Conservation (phyloP, 1,140 invertebrate species). For the Papilio xuthus region DNA sequence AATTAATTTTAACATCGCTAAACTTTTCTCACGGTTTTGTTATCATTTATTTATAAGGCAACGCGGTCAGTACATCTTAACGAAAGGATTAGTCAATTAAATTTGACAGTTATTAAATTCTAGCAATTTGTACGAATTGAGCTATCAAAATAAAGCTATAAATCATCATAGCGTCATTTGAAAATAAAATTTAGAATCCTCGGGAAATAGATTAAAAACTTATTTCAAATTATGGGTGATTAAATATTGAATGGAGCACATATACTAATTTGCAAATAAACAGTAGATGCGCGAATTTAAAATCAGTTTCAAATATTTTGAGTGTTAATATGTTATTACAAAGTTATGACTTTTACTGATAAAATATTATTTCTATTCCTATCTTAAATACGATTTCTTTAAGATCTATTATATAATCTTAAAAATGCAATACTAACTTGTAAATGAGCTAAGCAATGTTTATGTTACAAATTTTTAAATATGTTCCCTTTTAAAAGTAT, state of each 20-base stretch:
- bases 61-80: slow-evolving; percentile 26
- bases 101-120: slow-evolving; percentile 14
- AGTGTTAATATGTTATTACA: too few species aligned
- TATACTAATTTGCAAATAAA: neutral
- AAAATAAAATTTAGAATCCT: neutral
- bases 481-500: neutral
- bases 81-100: slow-evolving; percentile 31
- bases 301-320: too few species aligned
- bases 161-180: neutral
- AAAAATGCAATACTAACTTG: neutral
- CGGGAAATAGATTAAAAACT: neutral
- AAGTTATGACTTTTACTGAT: too few species aligned
- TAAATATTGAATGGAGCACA: neutral
- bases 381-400: neutral
- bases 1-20: slow-evolving; percentile 69
- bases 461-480: neutral
- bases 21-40: slow-evolving; percentile 67
- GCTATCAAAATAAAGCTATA: neutral
- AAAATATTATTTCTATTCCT: too few species aligned
- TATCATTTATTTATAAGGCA: slow-evolving; percentile 50
- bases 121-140: slow-evolving; percentile 21
- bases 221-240: neutral
- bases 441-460: neutral
- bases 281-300: too few species aligned
- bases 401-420: neutral